phyloP scores from a whole-genome alignment of 2,113 vertebrate genomes.

The Myotis lucifugus region DNA sequence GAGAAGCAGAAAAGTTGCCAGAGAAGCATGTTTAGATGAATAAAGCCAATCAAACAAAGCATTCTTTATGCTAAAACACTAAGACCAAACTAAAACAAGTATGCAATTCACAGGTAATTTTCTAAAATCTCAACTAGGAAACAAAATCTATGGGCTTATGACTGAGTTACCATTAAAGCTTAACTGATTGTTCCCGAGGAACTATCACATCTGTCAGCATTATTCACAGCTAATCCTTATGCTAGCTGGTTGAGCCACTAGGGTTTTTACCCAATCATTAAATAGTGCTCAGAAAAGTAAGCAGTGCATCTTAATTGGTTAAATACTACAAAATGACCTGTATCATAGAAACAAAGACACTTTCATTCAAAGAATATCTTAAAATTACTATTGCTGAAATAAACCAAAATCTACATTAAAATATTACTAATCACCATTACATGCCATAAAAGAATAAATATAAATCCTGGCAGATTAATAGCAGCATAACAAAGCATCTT shows the following conservation, averaged over 20 bases:
- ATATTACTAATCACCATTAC: constrained; percentile 79
- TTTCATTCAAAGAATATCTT: constrained; percentile 78
- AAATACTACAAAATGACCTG: constrained; percentile 82
- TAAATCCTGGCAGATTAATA: constrained; percentile 80
- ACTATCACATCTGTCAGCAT: constrained; percentile 64
- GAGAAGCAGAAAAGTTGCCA: constrained; percentile 75
- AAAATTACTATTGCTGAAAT: constrained; percentile 83
- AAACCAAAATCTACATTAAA: constrained; percentile 81
- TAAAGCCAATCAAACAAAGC: constrained; percentile 71
- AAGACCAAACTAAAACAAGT: constrained; percentile 77
- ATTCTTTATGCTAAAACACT: constrained; percentile 79
- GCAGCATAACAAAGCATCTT: constrained; percentile 81
- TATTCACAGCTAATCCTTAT: constrained; percentile 77
- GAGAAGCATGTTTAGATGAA: constrained; percentile 82
- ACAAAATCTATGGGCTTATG: constrained; percentile 79
- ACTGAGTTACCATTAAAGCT: constrained; percentile 85
- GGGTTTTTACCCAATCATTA: constrained; percentile 77
- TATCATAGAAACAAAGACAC: constrained; percentile 78
- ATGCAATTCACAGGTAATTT: constrained; percentile 78
- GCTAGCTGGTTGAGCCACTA: constrained; percentile 67
- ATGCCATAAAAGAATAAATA: constrained; percentile 85
- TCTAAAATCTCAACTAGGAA: constrained; percentile 77
- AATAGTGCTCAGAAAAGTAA: constrained; percentile 83
- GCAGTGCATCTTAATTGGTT: constrained; percentile 83
- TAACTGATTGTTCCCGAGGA: constrained; percentile 75